These are phyloP conservation scores for Stenotaenia linearis DNA, from an alignment of 2,888 invertebrate genomes.

Conservation along the genomic window DNA sequence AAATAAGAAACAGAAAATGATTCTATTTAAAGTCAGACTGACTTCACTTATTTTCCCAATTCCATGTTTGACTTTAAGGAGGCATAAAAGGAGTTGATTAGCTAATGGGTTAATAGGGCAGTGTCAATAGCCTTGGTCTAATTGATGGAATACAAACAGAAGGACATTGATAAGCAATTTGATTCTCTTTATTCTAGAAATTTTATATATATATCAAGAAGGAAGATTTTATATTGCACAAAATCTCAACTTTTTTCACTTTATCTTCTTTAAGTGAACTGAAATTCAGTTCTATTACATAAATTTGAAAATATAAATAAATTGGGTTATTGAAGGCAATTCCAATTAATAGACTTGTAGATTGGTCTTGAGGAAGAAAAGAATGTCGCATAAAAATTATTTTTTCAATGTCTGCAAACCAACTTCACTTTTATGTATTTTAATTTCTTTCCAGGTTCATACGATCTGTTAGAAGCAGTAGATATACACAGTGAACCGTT, in stretches of 20 bases:
- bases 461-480: constrained; percentile 61
- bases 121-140: not conserved
- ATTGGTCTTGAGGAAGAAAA: no score
- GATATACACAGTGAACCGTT: constrained; percentile 58
- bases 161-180: not conserved
- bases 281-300: no score
- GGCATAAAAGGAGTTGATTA: not conserved
- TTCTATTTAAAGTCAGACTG: not conserved
- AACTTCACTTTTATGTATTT: not conserved
- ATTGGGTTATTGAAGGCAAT: no score
- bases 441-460: constrained; percentile 47
- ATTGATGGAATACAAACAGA: not conserved
- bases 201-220: not conserved
- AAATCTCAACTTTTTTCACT: no score
- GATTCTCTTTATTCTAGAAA: not conserved
- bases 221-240: not conserved
- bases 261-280: no score
- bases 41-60: not conserved
- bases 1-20: not conserved
- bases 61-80: not conserved
- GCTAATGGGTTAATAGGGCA: not conserved
- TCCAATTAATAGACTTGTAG: no score
- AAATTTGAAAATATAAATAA: no score
- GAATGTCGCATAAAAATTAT: no score
- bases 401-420: no score